These are phyloP conservation scores for Sycophaga agraensis DNA, from an alignment of 1,140 invertebrate genomes.

Conservation along the genomic window DNA sequence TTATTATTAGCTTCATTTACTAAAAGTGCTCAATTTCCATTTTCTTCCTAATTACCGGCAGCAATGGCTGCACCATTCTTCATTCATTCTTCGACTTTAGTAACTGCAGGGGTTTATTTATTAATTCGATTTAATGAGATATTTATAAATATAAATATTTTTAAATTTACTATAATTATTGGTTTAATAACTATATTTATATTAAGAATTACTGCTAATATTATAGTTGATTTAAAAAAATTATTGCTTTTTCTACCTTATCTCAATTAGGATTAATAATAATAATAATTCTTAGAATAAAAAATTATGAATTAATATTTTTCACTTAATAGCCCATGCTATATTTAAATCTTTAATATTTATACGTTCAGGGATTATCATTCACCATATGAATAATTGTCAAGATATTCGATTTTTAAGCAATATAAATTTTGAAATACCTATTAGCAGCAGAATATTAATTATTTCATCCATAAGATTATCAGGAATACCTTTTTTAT, in stretches of 20 bases:
- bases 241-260: constrained; percentile 73
- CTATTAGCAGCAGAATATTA: neutral
- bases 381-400: neutral
- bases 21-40: constrained; percentile 62
- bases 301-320: constrained; percentile 57
- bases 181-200: constrained; percentile 63
- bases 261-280: constrained; percentile 70
- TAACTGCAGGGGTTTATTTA: constrained; percentile 72
- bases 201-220: constrained; percentile 61
- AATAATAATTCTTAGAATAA: constrained; percentile 60
- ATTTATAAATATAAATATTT: constrained; percentile 27
- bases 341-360: constrained; percentile 69
- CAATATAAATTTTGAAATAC: neutral
- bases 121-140: constrained; percentile 64
- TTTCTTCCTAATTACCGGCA: constrained; percentile 69
- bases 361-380: constrained; percentile 61
- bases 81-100: constrained; percentile 75
- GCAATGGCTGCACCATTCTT: constrained; percentile 71
- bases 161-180: constrained; percentile 53
- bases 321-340: constrained; percentile 66
- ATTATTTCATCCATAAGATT: neutral
- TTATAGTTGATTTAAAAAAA: constrained; percentile 69
- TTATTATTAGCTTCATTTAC: constrained; percentile 56
- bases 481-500: constrained; percentile 8
- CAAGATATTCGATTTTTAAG: constrained; percentile 9